Base-by-base conservation (phyloP, 2,113 vertebrate genomes). In the Tragelaphus buxtoni region DNA sequence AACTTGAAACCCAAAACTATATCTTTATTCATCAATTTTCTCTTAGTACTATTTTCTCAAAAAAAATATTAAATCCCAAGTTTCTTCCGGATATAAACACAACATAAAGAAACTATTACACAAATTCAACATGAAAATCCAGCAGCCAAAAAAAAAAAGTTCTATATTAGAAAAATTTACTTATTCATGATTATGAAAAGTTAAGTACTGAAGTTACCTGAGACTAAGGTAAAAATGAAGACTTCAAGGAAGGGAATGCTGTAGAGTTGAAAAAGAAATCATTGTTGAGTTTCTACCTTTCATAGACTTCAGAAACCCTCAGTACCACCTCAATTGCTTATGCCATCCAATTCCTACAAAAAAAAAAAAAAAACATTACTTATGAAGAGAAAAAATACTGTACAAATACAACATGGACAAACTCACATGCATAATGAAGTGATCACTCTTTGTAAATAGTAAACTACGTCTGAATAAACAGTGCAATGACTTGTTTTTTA, bases 201-300 rank as follows among this genome's bases (percentile, higher is more conserved):
- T 72, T 20, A 96, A 95, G 42, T 79, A 69, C 12, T 92, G 77
- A 95, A 93, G 42, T 98, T 97, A 98, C 98, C 98, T 97, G 97
- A 97, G 92, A 90, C 96, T 95, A 95, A 61, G 74, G 42, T 96
- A 88, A 97, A 97, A 98, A 96, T 72, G 96, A 98, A 98, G 96
- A 98, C 94, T 98, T 98, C 98, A 98, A 98, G 97, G 96, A 97
- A 97, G 51, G 77, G 55, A 97, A 97, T 90, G 97, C 95, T 98
- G 97, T 32, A 96, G 94, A 98, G 96, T 94, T 95, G 98, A 96
- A 96, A 97, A 96, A 96, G 95, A 97, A 96, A 98, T 90, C 98
- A 98, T 98, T 97, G 95, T 96, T 97, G 98, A 97, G 90, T 97
- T 97, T 97, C 97, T 95, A 97, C 79, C 93, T 96, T 96, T 97